These are phyloP conservation scores for Eupeodes latifasciatus DNA, from an alignment of 2,888 invertebrate genomes.

Conservation along the genomic window DNA sequence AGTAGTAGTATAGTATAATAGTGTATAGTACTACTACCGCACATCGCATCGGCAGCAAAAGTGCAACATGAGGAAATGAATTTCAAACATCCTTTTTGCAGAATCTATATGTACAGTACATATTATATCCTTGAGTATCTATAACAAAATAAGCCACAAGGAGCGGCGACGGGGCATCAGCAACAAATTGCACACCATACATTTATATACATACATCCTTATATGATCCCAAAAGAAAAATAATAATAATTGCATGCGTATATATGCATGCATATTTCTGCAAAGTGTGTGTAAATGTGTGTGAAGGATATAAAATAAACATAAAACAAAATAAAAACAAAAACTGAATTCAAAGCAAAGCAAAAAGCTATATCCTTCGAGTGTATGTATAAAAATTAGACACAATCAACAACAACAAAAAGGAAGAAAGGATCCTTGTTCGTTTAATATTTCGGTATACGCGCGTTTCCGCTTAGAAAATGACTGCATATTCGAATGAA, in stretches of 20 bases:
- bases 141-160: conserved; percentile 72
- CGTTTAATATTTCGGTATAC: conserved; percentile 32
- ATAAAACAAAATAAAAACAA: background rate
- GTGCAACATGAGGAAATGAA: conserved; percentile 75
- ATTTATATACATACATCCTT: background rate
- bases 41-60: conserved; percentile 18
- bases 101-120: background rate
- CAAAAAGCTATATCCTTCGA: conserved; percentile 63
- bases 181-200: conserved; percentile 59
- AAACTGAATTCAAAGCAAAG: background rate
- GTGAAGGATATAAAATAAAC: conserved; percentile 7
- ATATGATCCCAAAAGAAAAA: conserved; percentile 38
- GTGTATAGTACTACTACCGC: background rate
- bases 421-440: background rate
- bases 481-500: conserved; percentile 65
- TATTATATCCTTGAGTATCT: conserved; percentile 71
- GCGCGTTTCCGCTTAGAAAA: conserved; percentile 56
- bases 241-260: conserved; percentile 71
- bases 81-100: conserved; percentile 65
- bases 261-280: conserved; percentile 2
- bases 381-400: conserved; percentile 50
- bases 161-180: conserved; percentile 41
- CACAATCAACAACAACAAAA: background rate
- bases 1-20: background rate
- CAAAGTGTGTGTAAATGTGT: conserved; percentile 11